Evolutionary conservation across 2,797 vertebrate genomes (phyloP), one percentile per base, ranked within the genome.

Genomic region (Falco cherrug): DNA sequence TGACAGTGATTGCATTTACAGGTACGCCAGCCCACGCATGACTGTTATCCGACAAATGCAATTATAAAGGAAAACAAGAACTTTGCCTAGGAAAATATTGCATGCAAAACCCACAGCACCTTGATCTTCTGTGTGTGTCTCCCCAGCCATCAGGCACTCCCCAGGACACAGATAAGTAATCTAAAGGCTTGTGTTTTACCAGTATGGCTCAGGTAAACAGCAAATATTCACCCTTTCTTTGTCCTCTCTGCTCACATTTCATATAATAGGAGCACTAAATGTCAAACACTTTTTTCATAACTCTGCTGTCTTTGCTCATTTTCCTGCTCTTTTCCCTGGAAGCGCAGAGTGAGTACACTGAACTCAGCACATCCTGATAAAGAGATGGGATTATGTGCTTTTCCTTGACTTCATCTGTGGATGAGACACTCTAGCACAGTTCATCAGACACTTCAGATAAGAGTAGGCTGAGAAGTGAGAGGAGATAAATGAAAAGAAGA

Each of bases 401-500:
- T 77, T 80, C 14, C 21, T 71, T 91, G 45, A 39, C 76, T 79
- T 68, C 61, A 43, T 35, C 54, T 88, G 50, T 29, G n/a, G 31
- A 47, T 88, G 54, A 95, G 80, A 71, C 50, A 78, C 65, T 91
- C 75, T 4, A 87, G 63, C 41, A 91, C 45, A 71, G 85, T 56
- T 86, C 88, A 68, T 41, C 60, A 94, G 76, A 56, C 37, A 54
- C 88, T 86, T 88, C 70, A 94, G 70, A 39, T 53, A 90, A 77
- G 39, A 85, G n/a, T 11, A 86, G 48, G 57, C 73, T 84, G 48
- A 83, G 61, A 90, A 75, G 71, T 54, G 54, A 92, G 53, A 89
- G 68, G n/a, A 87, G 45, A 93, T 37, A 91, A 91, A 59, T 45
- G 21, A 87, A 86, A 75, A 41, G 29, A 92, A 93, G 71, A 83